Conservation (phyloP, 2,888 invertebrate species). For the Mesochorus sp. region DNA sequence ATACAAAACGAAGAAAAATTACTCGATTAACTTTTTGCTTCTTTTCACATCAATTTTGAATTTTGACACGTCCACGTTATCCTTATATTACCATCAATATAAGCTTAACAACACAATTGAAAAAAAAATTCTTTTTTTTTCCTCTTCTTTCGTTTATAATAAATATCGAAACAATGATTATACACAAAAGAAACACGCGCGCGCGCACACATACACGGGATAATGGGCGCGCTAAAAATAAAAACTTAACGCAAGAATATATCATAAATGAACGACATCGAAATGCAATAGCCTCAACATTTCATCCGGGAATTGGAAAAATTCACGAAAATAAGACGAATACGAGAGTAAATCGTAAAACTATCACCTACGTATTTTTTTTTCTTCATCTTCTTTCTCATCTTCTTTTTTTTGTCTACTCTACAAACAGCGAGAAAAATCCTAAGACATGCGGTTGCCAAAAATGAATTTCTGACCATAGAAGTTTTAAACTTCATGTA, state of each 20-base stretch:
- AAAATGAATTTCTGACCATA: slow-evolving; percentile 62
- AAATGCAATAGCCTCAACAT: slow-evolving; percentile 81
- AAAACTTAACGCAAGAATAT: slow-evolving; percentile 76
- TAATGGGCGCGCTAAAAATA: slow-evolving; percentile 71
- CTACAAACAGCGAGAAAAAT: slow-evolving; percentile 80
- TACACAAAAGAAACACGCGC: too few species aligned
- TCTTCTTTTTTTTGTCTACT: slow-evolving; percentile 64
- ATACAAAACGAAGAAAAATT: too few species aligned
- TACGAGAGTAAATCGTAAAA: slow-evolving; percentile 79
- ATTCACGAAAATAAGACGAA: slow-evolving; percentile 79
- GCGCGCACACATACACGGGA: slow-evolving; percentile 62
- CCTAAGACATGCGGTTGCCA: slow-evolving; percentile 77
- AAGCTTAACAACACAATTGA: slow-evolving; percentile 73
- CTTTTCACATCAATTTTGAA: slow-evolving; percentile 81
- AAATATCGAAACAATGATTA: slow-evolving; percentile 67
- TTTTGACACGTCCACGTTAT: slow-evolving; percentile 80
- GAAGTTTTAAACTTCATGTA: slow-evolving; percentile 67
- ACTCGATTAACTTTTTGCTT: slow-evolving; percentile 72
- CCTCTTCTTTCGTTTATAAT: too few species aligned
- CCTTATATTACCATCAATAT: slow-evolving; percentile 77
- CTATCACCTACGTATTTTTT: slow-evolving; percentile 76
- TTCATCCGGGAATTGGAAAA: slow-evolving; percentile 80
- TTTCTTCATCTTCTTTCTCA: slow-evolving; percentile 25
- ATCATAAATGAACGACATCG: slow-evolving; percentile 73
- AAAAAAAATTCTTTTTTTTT: slow-evolving; percentile 55